A percentile compares a stretch with the other conserved stretches of the same genome.
Evolutionary conservation across 2,888 invertebrate genomes (phyloP).

Genomic region (Eutolmus rufibarbis): DNA sequence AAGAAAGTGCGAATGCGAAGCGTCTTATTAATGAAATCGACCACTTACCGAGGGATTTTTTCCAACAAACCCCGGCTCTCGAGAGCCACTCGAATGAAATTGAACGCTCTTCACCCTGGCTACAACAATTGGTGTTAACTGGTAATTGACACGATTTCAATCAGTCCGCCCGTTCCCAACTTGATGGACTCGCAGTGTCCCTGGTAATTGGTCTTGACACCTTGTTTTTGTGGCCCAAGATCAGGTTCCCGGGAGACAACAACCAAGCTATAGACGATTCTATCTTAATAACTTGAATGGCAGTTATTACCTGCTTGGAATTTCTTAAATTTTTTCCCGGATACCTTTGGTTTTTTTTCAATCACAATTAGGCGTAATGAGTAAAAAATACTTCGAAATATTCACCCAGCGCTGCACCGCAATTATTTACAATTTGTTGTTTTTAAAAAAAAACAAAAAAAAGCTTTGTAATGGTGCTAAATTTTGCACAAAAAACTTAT

Average conservation of each 20-base stretch:
- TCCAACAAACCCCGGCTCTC: neutral
- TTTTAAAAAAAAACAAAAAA: too few species aligned
- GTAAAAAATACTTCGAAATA: neutral
- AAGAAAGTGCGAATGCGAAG: neutral
- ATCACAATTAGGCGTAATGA: neutral
- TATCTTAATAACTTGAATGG: neutral
- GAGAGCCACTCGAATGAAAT: neutral
- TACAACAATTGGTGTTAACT: constrained; percentile 37
- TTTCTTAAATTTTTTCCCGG: neutral
- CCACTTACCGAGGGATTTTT: neutral
- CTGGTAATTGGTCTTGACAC: constrained; percentile 23
- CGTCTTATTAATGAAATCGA: neutral
- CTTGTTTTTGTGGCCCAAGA: constrained; percentile 1
- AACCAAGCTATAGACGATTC: neutral
- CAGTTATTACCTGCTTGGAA: neutral
- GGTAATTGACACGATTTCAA: constrained; percentile 34
- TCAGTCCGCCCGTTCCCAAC: neutral
- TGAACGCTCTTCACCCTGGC: neutral
- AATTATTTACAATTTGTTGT: neutral
- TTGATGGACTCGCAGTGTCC: neutral
- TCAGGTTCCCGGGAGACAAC: neutral
- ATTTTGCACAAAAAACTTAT: neutral
- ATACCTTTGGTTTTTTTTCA: neutral
- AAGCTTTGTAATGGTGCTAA: neutral
- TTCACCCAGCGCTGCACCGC: neutral